Conservation (phyloP, 1,140 invertebrate genomes). For the Psilanteris sp. region DNA sequence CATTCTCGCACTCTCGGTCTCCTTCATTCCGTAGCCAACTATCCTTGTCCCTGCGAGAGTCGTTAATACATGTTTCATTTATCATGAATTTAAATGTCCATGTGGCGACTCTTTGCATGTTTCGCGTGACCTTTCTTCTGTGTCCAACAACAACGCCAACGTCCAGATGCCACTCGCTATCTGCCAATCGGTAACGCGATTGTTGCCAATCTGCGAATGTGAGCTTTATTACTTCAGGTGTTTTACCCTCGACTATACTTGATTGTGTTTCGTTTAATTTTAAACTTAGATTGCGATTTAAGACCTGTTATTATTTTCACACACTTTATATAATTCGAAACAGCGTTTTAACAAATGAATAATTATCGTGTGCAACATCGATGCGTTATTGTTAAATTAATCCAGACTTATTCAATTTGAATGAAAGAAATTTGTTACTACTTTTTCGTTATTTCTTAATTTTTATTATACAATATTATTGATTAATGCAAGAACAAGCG, state of each 20-base stretch:
- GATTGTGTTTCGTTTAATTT: constrained; percentile 4
- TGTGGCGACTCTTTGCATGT: constrained; percentile 24
- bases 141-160: constrained; percentile 12
- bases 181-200: background rate
- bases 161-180: background rate
- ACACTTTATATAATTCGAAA: no score
- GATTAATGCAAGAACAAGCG: no score
- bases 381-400: no score
- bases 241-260: background rate
- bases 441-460: no score
- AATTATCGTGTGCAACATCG: no score
- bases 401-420: no score
- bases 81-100: constrained; percentile 49
- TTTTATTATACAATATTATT: no score
- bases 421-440: no score
- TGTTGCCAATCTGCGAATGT: background rate
- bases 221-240: constrained; percentile 11
- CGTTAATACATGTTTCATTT: constrained; percentile 57
- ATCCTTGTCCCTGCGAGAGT: constrained; percentile 26
- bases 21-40: constrained; percentile 31
- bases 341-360: no score
- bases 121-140: constrained; percentile 19
- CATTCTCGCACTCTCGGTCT: constrained; percentile 39
- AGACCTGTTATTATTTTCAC: no score
- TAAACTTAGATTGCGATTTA: background rate